phyloP scores from a whole-genome alignment of 2,888 invertebrate species.

The Torymus auratus region DNA sequence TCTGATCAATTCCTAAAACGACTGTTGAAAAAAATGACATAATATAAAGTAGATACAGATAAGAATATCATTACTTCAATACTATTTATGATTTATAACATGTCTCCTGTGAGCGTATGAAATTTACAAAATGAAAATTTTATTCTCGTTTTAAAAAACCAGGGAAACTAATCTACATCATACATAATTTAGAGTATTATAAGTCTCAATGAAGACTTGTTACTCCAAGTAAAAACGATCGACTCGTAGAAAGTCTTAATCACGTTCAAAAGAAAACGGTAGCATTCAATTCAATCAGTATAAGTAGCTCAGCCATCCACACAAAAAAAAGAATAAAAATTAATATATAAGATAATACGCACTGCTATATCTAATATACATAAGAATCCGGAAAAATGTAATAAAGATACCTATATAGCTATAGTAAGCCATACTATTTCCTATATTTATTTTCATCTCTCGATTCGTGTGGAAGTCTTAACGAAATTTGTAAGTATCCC shows the following conservation, averaged over 20 bases:
- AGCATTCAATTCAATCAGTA: no score
- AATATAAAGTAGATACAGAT: conserved; percentile 32
- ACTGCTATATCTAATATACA: no score
- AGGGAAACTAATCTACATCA: neutral
- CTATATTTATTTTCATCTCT: no score
- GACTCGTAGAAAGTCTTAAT: neutral
- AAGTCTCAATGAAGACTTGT: conserved; percentile 36
- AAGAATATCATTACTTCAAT: conserved; percentile 29
- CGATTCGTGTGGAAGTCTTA: no score
- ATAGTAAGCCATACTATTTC: no score
- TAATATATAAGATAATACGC: no score
- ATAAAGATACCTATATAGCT: no score
- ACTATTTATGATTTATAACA: neutral
- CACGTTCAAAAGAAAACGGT: conserved; percentile 4
- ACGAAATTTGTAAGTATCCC: neutral
- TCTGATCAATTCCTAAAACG: conserved; percentile 52
- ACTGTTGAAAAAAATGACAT: conserved; percentile 48
- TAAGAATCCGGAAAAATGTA: no score
- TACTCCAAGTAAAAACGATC: conserved; percentile 5
- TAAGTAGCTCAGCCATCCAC: no score
- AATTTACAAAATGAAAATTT: conserved; percentile 25
- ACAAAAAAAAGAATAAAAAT: no score
- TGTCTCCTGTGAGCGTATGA: neutral
- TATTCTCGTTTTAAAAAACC: conserved; percentile 5
- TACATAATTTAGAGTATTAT: conserved; percentile 3